phyloP scores from a whole-genome alignment of 2,797 vertebrate genomes.

The Neopelma chrysocephalum region DNA sequence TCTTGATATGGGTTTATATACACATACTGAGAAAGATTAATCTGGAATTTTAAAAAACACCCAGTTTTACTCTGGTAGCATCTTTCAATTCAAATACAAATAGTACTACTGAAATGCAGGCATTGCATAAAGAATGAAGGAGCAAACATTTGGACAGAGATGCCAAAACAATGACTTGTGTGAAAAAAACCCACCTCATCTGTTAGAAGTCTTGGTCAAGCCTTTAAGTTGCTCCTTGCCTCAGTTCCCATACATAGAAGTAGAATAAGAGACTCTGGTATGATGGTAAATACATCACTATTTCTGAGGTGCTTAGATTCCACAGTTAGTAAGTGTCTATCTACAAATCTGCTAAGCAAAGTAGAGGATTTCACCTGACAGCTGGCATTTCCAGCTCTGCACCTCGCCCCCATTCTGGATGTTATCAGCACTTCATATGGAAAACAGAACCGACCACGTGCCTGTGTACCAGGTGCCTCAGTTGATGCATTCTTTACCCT shows the following conservation, averaged over 20 bases:
- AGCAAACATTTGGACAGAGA: not conserved
- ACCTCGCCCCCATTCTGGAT: not conserved
- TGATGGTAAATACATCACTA: not conserved
- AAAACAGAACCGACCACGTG: rapidly evolving
- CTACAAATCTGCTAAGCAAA: not conserved
- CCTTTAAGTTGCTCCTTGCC: not conserved
- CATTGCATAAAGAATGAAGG: not conserved
- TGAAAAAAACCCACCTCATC: not conserved
- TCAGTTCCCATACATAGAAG: not conserved
- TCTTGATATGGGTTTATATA: not conserved
- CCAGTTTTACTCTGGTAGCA: not conserved
- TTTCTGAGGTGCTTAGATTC: not conserved
- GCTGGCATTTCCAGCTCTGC: not conserved
- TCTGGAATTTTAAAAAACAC: not conserved
- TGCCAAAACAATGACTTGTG: not conserved
- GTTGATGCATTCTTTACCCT: not conserved
- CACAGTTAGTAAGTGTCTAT: not conserved
- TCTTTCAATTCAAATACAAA: not conserved
- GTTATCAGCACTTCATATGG: not conserved
- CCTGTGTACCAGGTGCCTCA: not conserved
- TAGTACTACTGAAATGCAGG: not conserved
- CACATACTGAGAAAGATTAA: not conserved
- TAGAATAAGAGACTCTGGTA: not conserved
- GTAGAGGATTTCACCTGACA: not conserved
- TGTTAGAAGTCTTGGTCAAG: not conserved